Evolutionary conservation across 2,888 invertebrate genomes (phyloP), one percentile per base, ranked within the genome.

Genomic region (Habrosyne pyritoides): DNA sequence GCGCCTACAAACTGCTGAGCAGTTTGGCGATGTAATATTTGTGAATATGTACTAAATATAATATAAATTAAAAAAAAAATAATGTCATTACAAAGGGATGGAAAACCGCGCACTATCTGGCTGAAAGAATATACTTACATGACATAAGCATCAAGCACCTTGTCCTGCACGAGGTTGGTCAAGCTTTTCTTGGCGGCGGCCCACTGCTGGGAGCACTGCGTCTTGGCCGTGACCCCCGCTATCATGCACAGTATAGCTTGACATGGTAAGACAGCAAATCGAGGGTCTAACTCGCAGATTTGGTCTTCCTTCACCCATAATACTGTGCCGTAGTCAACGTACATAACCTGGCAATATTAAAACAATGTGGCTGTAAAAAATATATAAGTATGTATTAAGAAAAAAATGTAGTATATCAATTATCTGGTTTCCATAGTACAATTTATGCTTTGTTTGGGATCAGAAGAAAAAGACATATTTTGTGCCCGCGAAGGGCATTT

Each of bases 281-380:
- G 91, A 7, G 87, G 81, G 58, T 94, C 93, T 30, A 95, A 88
- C 10, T 82, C 79, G 64, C 94, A 94, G 6, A 95, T 87, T 61
- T 93, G 87, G 57, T 79, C 81, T 49, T 87, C 86, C 49, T 88
- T 83, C 36, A 95, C 93, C 63, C 87, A 89, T 2, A 93, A 84
- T 8, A 84, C 84, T 67, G 95, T 95, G 64, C 96, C 96, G 84
- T 95, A 96, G 89, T 96, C 96, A 10, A 96, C 86, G 78, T 94
- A 96, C 61, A 92, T 87, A n/a, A 96, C 94, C 93, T 93, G 71
- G 0, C 24, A 10, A 24, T 7, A 24, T 3, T 24, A 5, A 24
- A 7, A 7, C 24, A 5, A 3, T 24, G 7, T 24, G 24, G 7
- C 3, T 24, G 7, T 3, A 7, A 3, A n/a, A n/a, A n/a, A n/a